Conservation (phyloP, 2,888 invertebrate species). For the Pherbina coryleti region DNA sequence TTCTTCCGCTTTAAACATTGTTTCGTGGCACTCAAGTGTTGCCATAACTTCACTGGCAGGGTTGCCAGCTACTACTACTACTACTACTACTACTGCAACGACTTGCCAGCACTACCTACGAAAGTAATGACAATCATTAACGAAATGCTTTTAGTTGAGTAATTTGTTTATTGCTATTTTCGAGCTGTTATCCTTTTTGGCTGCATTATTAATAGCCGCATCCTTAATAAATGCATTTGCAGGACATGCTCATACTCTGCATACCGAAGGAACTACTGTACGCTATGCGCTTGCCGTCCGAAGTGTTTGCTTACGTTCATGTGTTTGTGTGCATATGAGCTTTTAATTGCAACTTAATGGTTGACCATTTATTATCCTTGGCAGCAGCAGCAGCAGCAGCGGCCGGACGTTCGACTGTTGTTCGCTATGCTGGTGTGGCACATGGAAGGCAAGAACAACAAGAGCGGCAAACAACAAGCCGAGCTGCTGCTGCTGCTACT, state of each 20-base stretch:
- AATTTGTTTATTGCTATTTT: conserved; percentile 57
- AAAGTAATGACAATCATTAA: conserved; percentile 41
- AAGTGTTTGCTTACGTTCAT: conserved; percentile 38
- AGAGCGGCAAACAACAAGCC: too few species aligned
- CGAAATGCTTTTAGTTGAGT: conserved; percentile 49
- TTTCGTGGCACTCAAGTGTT: neutral
- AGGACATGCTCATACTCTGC: neutral
- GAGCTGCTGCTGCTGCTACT: too few species aligned
- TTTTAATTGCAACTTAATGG: conserved; percentile 68
- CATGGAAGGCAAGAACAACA: neutral
- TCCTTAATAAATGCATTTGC: conserved; percentile 36
- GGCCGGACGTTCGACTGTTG: neutral
- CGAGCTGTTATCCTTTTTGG: conserved; percentile 31
- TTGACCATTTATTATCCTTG: conserved; percentile 65
- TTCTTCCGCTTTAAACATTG: neutral
- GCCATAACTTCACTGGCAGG: neutral
- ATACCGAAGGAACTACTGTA: neutral
- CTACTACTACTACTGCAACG: neutral
- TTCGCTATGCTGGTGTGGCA: neutral
- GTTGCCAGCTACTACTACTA: neutral
- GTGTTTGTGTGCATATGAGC: conserved; percentile 65
- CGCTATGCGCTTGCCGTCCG: too few species aligned
- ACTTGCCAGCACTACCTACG: neutral
- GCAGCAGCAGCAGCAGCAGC: conserved; percentile 48
- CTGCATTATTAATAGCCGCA: conserved; percentile 33